phyloP scores from a whole-genome alignment of 92 coral and sea anemone genomes.

The Heteractis magnifica region DNA sequence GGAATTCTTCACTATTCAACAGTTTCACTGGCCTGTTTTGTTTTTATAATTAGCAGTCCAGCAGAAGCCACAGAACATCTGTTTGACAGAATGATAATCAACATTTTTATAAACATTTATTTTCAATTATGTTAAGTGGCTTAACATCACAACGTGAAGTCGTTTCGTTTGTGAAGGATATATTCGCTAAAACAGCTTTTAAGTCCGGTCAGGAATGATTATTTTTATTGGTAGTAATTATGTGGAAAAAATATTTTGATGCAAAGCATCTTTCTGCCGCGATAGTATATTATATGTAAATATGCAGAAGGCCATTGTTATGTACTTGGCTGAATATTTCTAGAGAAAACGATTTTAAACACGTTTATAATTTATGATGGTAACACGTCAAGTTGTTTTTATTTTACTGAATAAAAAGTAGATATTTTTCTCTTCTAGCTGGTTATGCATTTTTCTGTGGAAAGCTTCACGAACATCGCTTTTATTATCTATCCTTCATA shows the following conservation, averaged over 20 bases:
- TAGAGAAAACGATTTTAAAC: neutral
- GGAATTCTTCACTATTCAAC: slow-evolving; percentile 38
- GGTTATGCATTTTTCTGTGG: neutral
- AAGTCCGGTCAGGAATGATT: neutral
- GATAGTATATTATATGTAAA: neutral
- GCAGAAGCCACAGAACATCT: slow-evolving; percentile 31
- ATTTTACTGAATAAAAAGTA: neutral
- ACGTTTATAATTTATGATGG: neutral
- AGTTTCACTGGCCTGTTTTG: slow-evolving; percentile 42
- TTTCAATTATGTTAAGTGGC: slow-evolving; percentile 32
- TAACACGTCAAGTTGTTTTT: neutral
- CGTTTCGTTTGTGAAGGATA: neutral
- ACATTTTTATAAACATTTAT: slow-evolving; percentile 53
- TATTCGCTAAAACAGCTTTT: slow-evolving; percentile 4
- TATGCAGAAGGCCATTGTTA: neutral
- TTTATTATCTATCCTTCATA: neutral
- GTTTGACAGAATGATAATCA: slow-evolving; percentile 29
- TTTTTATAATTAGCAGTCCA: slow-evolving; percentile 58
- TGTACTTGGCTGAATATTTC: neutral
- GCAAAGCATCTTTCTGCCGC: neutral
- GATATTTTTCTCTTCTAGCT: neutral
- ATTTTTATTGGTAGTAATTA: slow-evolving; percentile 3
- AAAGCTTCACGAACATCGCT: neutral
- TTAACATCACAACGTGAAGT: slow-evolving; percentile 10
- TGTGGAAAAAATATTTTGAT: neutral